phyloP scores from a whole-genome alignment of 1,140 invertebrate genomes.

The Tetramorium parvispinum region DNA sequence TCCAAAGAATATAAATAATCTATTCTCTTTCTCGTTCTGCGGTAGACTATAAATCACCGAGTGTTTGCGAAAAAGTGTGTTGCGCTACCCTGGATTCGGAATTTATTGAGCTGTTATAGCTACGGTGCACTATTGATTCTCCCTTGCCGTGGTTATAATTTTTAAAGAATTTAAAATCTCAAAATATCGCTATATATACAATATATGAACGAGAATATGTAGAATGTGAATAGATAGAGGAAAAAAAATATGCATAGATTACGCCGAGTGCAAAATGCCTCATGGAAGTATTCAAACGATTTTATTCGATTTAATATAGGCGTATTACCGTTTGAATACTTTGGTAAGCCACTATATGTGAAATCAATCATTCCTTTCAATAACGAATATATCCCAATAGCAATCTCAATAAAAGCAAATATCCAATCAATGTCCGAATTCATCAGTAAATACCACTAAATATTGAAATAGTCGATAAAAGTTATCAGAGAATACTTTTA shows the following conservation, averaged over 20 bases:
- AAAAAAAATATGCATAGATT: conserved; percentile 8
- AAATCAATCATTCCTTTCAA: conserved; percentile 59
- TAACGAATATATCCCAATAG: conserved; percentile 40
- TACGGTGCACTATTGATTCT: conserved; percentile 64
- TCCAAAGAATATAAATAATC: conserved; percentile 52
- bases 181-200: conserved; percentile 14
- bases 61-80: conserved; percentile 58
- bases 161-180: conserved; percentile 55
- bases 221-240: too few species aligned
- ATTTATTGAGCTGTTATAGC: conserved; percentile 61
- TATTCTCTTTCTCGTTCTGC: conserved; percentile 51
- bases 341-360: conserved; percentile 45
- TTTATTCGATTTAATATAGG: conserved; percentile 44
- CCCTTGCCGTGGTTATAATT: conserved; percentile 38
- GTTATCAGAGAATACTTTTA: conserved; percentile 50
- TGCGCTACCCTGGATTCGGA: conserved; percentile 47
- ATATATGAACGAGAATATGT: neutral
- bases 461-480: conserved; percentile 53
- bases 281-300: conserved; percentile 25
- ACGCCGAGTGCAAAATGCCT: conserved; percentile 20
- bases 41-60: conserved; percentile 56
- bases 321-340: conserved; percentile 38
- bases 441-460: conserved; percentile 39
- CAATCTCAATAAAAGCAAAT: conserved; percentile 59
- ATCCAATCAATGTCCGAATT: conserved; percentile 52